Evolutionary conservation across 1,140 invertebrate genomes (phyloP), one percentile per base, ranked within the genome.

Genomic region (Coenobita brevimanus): DNA sequence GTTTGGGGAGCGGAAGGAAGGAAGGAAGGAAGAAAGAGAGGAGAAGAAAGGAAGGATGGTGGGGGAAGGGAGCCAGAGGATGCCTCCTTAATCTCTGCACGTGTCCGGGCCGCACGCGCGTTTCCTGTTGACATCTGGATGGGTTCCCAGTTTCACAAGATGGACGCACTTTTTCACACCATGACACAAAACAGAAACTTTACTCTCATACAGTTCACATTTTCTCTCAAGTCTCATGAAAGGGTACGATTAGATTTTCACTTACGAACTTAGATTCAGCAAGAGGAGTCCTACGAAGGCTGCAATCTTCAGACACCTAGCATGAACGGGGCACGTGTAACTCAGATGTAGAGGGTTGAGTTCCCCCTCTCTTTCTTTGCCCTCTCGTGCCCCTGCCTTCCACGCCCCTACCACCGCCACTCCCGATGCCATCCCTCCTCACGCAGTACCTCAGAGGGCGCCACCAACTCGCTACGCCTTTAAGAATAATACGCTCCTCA

Each of bases 81-180:
- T 78, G 30, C 57, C 54, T 78, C 83, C 83, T 67, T 86, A 86
- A 86, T 78, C 83, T 79, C 73, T 46, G 83, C 83, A 86, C 83
- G 83, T 86, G 83, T 79, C 62, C 54, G 27, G 83, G 41, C 60
- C 71, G 83, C 83, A 86, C 83, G 83, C 84, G 84, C 84, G 62
- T 87, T 57, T 33, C 33, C 24, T 87, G 43, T 87, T 87, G 84
- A 30, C 84, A 24, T 36, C 84, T 36, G 27, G 62, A 38, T 27
- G 82, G 69, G 71, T 33, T 17, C 21, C 24, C 8, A 3, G 36
- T 79, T 78, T 79, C 8, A 30, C 4, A 10, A 27, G 36, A n/a
- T n/a, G n/a, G n/a, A n/a, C 24, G 30, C 27, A 3, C 21, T 36
- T 24, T 71, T 36, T 30, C 2, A 71, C 24, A 50, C 6, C 46